A percentile compares a stretch with the other conserved stretches of the same genome.
These are phyloP conservation scores for Bombycilla garrulus DNA, from an alignment of 2,113 vertebrate species.

Conservation along the genomic window DNA sequence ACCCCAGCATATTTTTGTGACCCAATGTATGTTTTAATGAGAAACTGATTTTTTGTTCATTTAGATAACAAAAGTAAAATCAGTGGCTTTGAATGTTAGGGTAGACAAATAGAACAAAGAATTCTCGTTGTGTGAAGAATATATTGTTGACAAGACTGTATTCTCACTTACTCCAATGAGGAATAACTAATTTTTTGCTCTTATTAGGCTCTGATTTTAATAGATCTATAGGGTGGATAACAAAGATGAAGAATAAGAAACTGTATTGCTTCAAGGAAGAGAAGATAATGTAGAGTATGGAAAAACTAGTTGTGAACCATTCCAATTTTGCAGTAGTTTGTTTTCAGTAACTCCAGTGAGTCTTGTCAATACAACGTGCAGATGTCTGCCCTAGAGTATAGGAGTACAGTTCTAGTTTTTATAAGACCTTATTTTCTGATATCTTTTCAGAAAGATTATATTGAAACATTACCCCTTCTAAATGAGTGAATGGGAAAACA, in stretches of 20 bases:
- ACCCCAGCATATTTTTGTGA: background rate
- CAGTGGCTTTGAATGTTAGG: background rate
- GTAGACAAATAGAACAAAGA: background rate
- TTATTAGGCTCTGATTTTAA: background rate
- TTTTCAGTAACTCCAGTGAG: background rate
- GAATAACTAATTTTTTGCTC: background rate
- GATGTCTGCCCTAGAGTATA: background rate
- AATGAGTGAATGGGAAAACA: background rate
- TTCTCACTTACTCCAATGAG: background rate
- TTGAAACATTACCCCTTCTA: background rate
- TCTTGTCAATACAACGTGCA: background rate
- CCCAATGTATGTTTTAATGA: background rate
- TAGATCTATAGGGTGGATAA: background rate
- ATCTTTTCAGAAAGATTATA: background rate
- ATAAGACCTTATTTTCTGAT: background rate
- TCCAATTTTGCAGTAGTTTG: background rate
- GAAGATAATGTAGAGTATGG: background rate
- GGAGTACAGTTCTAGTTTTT: background rate
- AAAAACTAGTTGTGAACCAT: background rate
- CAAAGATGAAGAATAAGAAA: background rate
- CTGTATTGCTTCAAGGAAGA: background rate
- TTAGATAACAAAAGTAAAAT: background rate
- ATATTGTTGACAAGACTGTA: background rate
- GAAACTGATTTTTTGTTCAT: background rate
- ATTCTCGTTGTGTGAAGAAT: background rate